Evolutionary conservation across 2,888 invertebrate genomes (phyloP), one percentile per base, ranked within the genome.

Genomic region (Automeris io): DNA sequence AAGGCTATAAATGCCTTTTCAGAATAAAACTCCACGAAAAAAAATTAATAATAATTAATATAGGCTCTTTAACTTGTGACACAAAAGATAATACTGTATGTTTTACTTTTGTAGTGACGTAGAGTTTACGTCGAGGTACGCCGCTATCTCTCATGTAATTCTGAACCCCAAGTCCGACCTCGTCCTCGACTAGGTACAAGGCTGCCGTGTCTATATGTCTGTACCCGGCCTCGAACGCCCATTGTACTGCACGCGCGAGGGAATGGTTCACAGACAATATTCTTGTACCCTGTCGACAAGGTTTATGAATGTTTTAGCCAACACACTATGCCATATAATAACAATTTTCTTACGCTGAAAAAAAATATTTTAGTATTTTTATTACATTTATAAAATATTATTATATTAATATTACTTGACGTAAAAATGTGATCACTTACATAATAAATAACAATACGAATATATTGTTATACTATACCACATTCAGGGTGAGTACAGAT

Each of bases 171-270:
- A 89, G 88, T 2, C 95, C 95, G 52, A 95, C 92, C 35, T 89
- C 89, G 40, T 88, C 87, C 70, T 95, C 95, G 43, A 94, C 94
- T 32, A 89, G 78, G 63, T 95, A 95, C 35, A 91, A 89, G n/a
- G 91, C 72, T 0, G 95, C 95, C 0, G 94, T 92, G 73, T 95
- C 95, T 45, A 95, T 91, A 61, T 94, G 94, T 23, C 92, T 89
- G 70, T 95, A 95, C 1, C 95, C 95, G 33, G 90, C 89, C 61
- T 92, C 90, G 35, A 95, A 71, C 6, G 95, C 94, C 51, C 83
- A 79, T 60, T 93, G 89, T 46, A 95, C 76, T 0, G 94, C 94
- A 13, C 65, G 61, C 51, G 91, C 91, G 37, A 94, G 74, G 58
- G 80, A 77, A 45, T 75, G 70, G 61, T 83, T 77, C 43, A 64